A percentile compares a stretch with the other conserved stretches of the same genome.
These are phyloP conservation scores for Bovichtus diacanthus DNA, from an alignment of 2,797 vertebrate species.

Conservation along the genomic window DNA sequence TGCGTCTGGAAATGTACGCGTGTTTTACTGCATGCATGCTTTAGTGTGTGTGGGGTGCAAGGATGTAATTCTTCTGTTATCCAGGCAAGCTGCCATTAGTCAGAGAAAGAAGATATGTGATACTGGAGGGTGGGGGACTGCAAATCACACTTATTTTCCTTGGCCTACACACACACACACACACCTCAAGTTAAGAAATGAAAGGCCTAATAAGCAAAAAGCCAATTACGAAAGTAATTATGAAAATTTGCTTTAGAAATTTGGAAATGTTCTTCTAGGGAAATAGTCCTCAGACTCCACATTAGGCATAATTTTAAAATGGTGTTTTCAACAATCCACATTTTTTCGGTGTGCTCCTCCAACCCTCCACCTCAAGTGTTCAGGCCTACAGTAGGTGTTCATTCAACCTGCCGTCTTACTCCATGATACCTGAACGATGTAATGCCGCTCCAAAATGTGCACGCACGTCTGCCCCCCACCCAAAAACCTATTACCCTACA, in stretches of 20 bases:
- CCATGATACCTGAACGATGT: conserved; percentile 67
- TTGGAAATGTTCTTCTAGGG: background rate
- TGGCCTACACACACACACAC: conserved; percentile 9
- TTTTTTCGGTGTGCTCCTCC: conserved; percentile 3
- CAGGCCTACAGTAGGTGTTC: conserved; percentile 12
- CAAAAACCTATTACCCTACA: conserved; percentile 79
- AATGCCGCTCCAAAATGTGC: conserved; percentile 67
- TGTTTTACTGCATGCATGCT: conserved; percentile 8
- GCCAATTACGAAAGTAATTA: conserved; percentile 23
- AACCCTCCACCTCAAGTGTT: conserved; percentile 18
- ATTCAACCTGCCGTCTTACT: conserved; percentile 40
- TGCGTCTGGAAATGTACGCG: no score
- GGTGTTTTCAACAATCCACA: background rate
- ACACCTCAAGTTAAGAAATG: conserved; percentile 33
- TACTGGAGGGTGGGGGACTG: conserved; percentile 49
- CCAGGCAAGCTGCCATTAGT: conserved; percentile 51
- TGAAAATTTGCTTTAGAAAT: conserved; percentile 9
- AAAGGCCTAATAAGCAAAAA: conserved; percentile 39
- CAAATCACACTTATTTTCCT: conserved; percentile 38
- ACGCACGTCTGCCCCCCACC: conserved; percentile 52
- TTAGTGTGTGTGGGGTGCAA: conserved; percentile 15
- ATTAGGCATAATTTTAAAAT: conserved; percentile 13
- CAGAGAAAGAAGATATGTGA: conserved; percentile 58
- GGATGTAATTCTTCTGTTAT: conserved; percentile 49
- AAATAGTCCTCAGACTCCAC: background rate